Base-by-base conservation (phyloP, 2,888 invertebrate species). In the Drosophila emarginata region DNA sequence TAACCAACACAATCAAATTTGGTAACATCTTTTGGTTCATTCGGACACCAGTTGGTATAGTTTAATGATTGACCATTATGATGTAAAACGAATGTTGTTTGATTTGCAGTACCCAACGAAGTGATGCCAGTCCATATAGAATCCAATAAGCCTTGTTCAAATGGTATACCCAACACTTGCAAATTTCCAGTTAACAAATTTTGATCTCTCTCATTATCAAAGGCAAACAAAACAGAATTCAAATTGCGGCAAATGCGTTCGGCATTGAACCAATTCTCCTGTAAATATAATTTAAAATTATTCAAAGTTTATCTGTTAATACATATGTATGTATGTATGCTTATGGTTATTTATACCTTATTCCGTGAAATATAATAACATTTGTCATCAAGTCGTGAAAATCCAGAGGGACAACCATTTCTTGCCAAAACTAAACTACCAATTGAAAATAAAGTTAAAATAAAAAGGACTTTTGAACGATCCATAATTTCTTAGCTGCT, bases 231-330 rank as follows among this genome's bases (percentile, higher is more conserved):
- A 21, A 52, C 11, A 36, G 64, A 50, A 18, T 64, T 64, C 26
- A 67, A 26, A 23, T 36, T 56, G 18, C 51, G 32, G 26, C 67
- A 67, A 32, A 11, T 26, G n/a, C 64, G 64, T 53, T 65, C 64
- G 54, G 64, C 64, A 54, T 61, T 65, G 1, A 61, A 65, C 64
- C 61, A 65, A 32, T 65, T 65, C 21, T 40, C 53, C 64, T 61
- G 4, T 1, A 39, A 15, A 28, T 36, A 4, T 0, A 4, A 28
- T 21, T 11, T 15, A 7, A 5, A 0, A 4, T 37, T 5, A 2
- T 15, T n/a, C 21, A 12, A 0, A 0, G 4, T n/a, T 23, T 9
- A 28, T 28, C 28, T 28, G 4, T 28, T 1, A 6, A 28, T 28
- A 6, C 4, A 28, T 2, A 23, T 23, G 4, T 23, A n/a, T 28